phyloP scores from a whole-genome alignment of 1,140 invertebrate genomes.

The Gryllus bimaculatus region DNA sequence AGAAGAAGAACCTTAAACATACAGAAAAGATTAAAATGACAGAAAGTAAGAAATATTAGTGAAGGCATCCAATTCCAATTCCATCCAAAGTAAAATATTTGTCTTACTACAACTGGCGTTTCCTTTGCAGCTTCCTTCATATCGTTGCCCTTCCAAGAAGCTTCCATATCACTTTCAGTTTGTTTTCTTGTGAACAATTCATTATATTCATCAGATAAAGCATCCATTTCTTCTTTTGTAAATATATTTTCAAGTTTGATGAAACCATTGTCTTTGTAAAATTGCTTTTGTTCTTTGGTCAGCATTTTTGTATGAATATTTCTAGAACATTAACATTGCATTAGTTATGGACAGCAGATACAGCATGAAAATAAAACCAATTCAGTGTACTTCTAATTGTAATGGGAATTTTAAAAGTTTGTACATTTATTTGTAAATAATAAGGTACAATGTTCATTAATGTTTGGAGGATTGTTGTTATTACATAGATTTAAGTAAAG shows the following conservation, averaged over 20 bases:
- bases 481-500: too few species aligned
- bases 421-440: too few species aligned
- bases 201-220: conserved; percentile 38
- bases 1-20: conserved; percentile 37
- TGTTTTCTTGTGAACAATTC: conserved; percentile 37
- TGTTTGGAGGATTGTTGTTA: too few species aligned
- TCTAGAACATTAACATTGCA: too few species aligned
- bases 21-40: not conserved
- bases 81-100: not conserved
- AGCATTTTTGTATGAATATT: conserved; percentile 22
- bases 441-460: too few species aligned
- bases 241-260: conserved; percentile 39
- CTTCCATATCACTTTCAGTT: conserved; percentile 33
- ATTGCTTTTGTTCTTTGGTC: conserved; percentile 37
- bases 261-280: conserved; percentile 42
- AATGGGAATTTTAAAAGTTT: too few species aligned
- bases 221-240: conserved; percentile 35
- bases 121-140: conserved; percentile 34
- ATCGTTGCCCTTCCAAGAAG: conserved; percentile 40
- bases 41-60: not conserved
- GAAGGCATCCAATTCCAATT: not conserved
- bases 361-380: too few species aligned
- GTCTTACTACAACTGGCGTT: conserved; percentile 33
- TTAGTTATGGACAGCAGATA: too few species aligned
- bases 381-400: too few species aligned